phyloP scores from a whole-genome alignment of 2,888 invertebrate genomes.

The Dermolepida albohirtum region DNA sequence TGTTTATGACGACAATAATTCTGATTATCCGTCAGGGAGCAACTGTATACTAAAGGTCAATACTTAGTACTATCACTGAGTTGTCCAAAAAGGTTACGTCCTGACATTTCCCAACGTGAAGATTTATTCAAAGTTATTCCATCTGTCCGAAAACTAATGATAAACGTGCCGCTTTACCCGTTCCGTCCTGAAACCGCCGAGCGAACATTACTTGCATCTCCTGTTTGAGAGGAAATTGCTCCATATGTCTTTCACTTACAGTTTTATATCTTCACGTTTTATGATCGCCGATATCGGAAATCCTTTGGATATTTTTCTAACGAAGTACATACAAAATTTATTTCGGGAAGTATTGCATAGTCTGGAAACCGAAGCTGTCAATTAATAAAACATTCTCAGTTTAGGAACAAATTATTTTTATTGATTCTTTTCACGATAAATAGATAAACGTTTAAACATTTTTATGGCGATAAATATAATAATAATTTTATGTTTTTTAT shows the following conservation, averaged over 20 bases:
- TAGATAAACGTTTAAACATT: too few relatives aligned
- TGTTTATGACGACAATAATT: constrained; percentile 18
- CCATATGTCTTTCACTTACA: constrained; percentile 27
- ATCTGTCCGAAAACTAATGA: constrained; percentile 58
- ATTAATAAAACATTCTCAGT: too few relatives aligned
- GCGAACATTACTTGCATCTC: constrained; percentile 48
- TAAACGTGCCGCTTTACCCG: constrained; percentile 54
- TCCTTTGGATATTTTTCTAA: not conserved
- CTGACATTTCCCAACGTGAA: constrained; percentile 55
- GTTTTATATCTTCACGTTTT: constrained; percentile 21
- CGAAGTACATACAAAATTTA: not conserved
- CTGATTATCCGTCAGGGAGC: constrained; percentile 17
- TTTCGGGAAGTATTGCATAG: not conserved
- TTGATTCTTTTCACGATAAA: too few relatives aligned
- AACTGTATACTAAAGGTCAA: constrained; percentile 5
- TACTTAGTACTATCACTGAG: constrained; percentile 11
- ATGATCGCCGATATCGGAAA: constrained; percentile 2
- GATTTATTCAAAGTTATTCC: constrained; percentile 60
- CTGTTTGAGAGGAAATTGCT: constrained; percentile 43
- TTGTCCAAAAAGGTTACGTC: constrained; percentile 40
- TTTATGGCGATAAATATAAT: too few relatives aligned
- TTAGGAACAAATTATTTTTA: too few relatives aligned
- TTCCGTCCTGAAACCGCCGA: constrained; percentile 48
- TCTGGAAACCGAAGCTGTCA: too few relatives aligned
- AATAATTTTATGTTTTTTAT: too few relatives aligned